Evolutionary conservation across 2,113 vertebrate species (phyloP), one percentile per base, ranked within the genome.

Genomic region (Syngnathus floridae): DNA sequence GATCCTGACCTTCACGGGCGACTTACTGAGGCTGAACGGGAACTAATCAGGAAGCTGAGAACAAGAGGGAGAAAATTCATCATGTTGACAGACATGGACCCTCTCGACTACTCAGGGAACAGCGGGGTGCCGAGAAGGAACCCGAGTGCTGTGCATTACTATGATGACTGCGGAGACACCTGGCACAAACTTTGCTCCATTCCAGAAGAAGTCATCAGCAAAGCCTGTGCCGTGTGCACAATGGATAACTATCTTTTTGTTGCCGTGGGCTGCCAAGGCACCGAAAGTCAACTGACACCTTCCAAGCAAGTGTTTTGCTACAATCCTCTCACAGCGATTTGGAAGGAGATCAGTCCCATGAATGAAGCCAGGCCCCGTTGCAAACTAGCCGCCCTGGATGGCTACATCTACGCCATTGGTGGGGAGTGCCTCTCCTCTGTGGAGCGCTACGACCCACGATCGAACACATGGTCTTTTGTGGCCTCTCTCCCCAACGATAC

Each of bases 241-340:
- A 91, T 99, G 89, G 96, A 96, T 84, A 99, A 99, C 79, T 99
- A 97, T 71, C 88, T 98, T 54, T 98, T 97, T 0, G 78, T 98
- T 64, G 93, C 90, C n/a, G 89, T 93, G 0, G 95, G 94, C 38
- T 95, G 93, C 8, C 87, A 92, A 77, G 88, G 91, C 5, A 10
- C 12, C 0, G 87, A 88, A 35, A 62, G 17, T 43, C 71, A 51
- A 1, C 85, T 84, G 73, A 88, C 72, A 31, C 92, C 93, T 1
- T 95, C 95, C 69, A 91, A 87, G 65, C 91, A 87, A 0, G 94
- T 96, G 76, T 95, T 97, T 88, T 96, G 94, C 89, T 99, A 93
- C 75, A 94, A 98, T 80, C 97, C 96, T 0, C 49, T 93, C 70
- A 95, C 94, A 0, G 82, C 84, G 60, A 91, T 92, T 87, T 98